Evolutionary conservation across 2,113 vertebrate genomes (phyloP), one percentile per base, ranked within the genome.

Genomic region (Leptobrachium leishanense): DNA sequence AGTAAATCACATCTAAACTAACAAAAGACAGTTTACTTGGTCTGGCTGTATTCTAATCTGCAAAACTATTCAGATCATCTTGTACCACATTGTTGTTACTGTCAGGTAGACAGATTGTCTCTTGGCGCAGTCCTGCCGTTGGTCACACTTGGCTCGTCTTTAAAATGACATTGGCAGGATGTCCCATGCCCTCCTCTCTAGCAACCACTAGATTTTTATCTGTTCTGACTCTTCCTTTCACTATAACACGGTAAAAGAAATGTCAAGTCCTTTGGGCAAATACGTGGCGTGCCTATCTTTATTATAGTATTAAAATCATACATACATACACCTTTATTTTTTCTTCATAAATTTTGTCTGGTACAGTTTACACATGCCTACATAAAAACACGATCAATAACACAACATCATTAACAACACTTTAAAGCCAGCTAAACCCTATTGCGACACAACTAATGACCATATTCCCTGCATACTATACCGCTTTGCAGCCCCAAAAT

Each of bases 31-130:
- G 86, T 92, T 91, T 88, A 90, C 88, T 87, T 89, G 78, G 84
- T 74, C 77, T 85, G 11, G 82, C 84, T 91, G 91, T 88, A 89
- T 86, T 92, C 89, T 86, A 84, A 88, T 91, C 87, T 91, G 86
- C 89, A 88, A 75, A 87, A 84, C 86, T 85, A 92, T 90, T 92
- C 86, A 93, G 85, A 92, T 91, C 88, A 88, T 88, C 91, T 92
- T 91, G 91, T 92, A 94, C 91, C 1, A 83, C 87, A 89, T 90
- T 93, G 91, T 92, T 79, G 84, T 85, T 86, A 90, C 85, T 90
- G 91, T 92, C 91, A 93, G 91, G 89, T 91, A 91, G 87, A 92
- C 88, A 92, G 89, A 93, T 88, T 90, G 91, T 91, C 87, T 90
- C 83, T 90, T 65, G 74, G 88, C 92, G 90, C 91, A 91, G 92